Evolutionary conservation across 2,797 vertebrate genomes (phyloP), one percentile per base, ranked within the genome.

Genomic region (Danio choprae): DNA sequence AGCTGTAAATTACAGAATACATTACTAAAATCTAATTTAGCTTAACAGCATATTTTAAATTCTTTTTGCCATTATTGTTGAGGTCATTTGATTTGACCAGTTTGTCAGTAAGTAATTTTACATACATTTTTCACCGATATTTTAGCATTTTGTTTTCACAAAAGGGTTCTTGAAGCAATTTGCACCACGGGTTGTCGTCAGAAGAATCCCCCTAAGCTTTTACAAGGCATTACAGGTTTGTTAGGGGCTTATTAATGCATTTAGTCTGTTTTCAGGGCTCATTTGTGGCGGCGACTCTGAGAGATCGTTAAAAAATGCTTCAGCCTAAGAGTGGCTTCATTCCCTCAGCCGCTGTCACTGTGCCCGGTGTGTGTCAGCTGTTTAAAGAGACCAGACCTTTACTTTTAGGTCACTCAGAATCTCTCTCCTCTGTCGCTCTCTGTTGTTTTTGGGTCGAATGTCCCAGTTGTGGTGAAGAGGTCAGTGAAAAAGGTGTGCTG

Each of bases 181-280:
- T 29, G 29, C 29, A n/a, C n/a, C n/a, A n/a, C n/a, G n/a, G n/a
- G n/a, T n/a, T n/a, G 5, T 38, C 29, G n/a, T 69, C 29, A 11
- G 16, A 41, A 72, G 38, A 43, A 55, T 7, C 50, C 22, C 8
- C 15, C 4, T 36, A 51, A 58, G 40, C 56, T 46, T 74, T 74
- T n/a, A 60, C 29, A 74, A 48, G 20, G 55, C 40, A 46, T 48
- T 60, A 18, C 3, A 11, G 7, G 13, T 46, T 16, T 44, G 15
- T 13, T 22, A 72, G 13, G 41, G 73, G 55, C 22, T 68, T 68
- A 50, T 51, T 68, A 69, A 51, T 36, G 65, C 22, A 36, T 51
- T 77, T 76, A 48, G 74, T 82, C 56, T 79, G 58, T 69, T 44
- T 71, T 44, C 38, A 72, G 59, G 36, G 11, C 20, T 79, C 62